These are phyloP conservation scores for Galendromus occidentalis DNA, from an alignment of 1,140 invertebrate species.

Conservation along the genomic window DNA sequence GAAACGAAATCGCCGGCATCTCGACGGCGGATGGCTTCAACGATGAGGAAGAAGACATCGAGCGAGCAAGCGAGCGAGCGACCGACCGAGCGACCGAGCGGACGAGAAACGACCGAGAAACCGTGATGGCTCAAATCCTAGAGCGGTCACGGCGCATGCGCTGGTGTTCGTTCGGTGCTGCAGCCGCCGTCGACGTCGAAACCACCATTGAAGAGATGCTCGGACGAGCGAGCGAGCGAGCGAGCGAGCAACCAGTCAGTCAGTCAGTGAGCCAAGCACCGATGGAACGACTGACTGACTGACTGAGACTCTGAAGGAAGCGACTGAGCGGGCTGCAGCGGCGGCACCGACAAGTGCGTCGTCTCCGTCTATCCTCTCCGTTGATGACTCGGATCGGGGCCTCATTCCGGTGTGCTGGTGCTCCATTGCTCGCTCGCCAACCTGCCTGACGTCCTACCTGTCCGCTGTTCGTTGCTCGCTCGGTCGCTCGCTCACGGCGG, in stretches of 20 bases:
- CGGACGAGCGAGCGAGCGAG: background rate
- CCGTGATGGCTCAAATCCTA: background rate
- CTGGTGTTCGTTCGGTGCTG: background rate
- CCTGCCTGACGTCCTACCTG: too few species aligned
- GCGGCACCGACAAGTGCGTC: too few species aligned
- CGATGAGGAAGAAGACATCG: background rate
- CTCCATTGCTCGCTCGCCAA: too few species aligned
- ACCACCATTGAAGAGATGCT: too few species aligned
- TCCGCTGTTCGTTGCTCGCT: too few species aligned
- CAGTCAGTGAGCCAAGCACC: background rate
- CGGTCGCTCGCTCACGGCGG: too few species aligned
- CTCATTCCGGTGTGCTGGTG: too few species aligned
- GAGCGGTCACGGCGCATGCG: conserved; percentile 11
- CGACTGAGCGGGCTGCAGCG: background rate
- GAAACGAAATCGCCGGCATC: background rate
- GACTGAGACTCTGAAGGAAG: background rate
- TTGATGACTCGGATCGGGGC: too few species aligned
- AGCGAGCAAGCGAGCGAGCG: background rate
- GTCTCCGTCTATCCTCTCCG: too few species aligned
- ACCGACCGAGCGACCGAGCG: background rate
- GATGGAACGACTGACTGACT: background rate
- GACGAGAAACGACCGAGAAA: background rate
- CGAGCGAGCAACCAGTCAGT: background rate
- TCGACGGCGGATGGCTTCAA: background rate
- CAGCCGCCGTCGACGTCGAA: too few species aligned